phyloP scores from a whole-genome alignment of 2,797 vertebrate genomes.

The Microctenopoma stevenorrisi region DNA sequence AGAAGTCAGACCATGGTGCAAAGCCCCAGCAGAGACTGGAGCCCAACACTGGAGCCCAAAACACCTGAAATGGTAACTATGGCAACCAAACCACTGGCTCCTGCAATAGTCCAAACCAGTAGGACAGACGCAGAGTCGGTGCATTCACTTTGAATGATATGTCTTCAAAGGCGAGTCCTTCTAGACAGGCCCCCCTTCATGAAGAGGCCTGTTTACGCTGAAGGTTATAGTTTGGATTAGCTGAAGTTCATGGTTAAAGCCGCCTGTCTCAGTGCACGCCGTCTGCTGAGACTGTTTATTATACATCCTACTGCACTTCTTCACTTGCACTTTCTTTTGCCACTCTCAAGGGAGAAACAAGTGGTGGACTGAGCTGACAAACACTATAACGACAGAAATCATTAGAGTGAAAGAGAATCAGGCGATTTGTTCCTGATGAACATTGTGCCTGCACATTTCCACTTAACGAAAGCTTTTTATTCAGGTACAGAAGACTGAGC shows the following conservation, averaged over 20 bases:
- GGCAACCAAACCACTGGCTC: slow-evolving; percentile 61
- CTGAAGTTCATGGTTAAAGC: slow-evolving; percentile 19
- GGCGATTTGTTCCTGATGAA: neutral
- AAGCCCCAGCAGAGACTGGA: slow-evolving; percentile 25
- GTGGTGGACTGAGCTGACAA: neutral
- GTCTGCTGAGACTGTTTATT: neutral
- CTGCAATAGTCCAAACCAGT: slow-evolving; percentile 22
- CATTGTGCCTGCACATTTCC: neutral
- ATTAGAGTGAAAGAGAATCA: neutral
- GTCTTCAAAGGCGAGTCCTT: slow-evolving; percentile 18
- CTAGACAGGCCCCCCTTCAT: neutral
- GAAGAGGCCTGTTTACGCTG: slow-evolving; percentile 8
- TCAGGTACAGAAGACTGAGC: neutral
- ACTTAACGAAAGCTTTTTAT: neutral
- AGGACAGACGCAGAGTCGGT: slow-evolving; percentile 33
- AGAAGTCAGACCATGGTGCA: slow-evolving; percentile 52
- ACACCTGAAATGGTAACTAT: slow-evolving; percentile 73
- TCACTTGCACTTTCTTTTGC: neutral
- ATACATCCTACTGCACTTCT: neutral
- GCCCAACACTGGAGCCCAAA: slow-evolving; percentile 45
- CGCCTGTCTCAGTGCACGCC: neutral
- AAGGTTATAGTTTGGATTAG: slow-evolving; percentile 1
- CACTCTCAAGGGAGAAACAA: slow-evolving; percentile 6
- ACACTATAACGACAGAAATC: neutral
- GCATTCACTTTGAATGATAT: slow-evolving; percentile 4